Percentiles rank a stretch among this genome's conserved stretches.
These are phyloP conservation scores for Doris montereyensis DNA, from an alignment of 2,888 invertebrate genomes.

Conservation along the genomic window DNA sequence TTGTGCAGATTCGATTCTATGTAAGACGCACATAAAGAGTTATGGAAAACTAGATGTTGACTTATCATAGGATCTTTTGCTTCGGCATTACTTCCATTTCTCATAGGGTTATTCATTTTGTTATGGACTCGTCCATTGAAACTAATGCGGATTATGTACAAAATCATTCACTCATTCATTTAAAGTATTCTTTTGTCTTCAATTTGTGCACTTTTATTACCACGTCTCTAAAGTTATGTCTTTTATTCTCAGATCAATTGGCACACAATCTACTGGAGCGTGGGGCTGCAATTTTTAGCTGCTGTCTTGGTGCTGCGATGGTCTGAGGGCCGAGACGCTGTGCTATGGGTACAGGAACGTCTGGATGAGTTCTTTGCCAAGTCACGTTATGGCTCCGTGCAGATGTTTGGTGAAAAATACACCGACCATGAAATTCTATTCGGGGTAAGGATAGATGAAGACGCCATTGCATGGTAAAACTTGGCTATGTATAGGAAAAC, in stretches of 20 bases:
- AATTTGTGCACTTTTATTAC: neutral
- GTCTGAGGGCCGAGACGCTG: conserved; percentile 75
- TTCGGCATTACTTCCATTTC: no score
- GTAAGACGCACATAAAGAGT: no score
- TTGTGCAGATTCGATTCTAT: no score
- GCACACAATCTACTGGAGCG: conserved; percentile 84
- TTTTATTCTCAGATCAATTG: conserved; percentile 73
- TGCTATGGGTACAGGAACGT: conserved; percentile 80
- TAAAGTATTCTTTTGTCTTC: neutral
- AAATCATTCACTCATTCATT: no score
- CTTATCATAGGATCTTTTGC: no score
- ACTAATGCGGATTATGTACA: no score
- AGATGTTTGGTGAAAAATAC: conserved; percentile 82
- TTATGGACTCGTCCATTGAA: no score
- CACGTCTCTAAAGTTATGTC: neutral
- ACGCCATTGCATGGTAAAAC: no score
- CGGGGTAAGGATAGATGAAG: conserved; percentile 78
- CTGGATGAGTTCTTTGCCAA: conserved; percentile 85
- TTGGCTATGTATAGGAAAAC: no score
- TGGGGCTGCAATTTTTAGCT: conserved; percentile 86
- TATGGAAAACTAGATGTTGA: no score
- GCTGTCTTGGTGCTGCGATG: conserved; percentile 59
- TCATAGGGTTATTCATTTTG: no score
- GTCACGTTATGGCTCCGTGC: conserved; percentile 84
- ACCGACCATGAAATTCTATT: conserved; percentile 84